Base-by-base conservation (phyloP, 1,140 invertebrate genomes). In the Dendroctonus ponderosae region DNA sequence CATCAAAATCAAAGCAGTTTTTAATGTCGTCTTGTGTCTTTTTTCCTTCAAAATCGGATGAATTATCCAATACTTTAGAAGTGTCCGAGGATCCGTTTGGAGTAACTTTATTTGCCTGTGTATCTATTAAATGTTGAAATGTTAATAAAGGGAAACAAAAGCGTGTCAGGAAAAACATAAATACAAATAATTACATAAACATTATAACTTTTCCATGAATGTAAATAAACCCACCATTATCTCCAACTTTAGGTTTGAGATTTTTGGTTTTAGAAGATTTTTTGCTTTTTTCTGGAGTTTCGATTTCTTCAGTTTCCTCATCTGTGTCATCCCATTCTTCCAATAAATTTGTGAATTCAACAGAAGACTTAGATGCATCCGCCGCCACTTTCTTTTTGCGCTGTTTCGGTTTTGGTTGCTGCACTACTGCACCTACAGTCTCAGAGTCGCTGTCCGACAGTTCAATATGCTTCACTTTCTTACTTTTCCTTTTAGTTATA, bases 1-100 rank as follows among this genome's bases (percentile, higher is more conserved):
- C 84, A 12, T 83, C 78, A 66, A 85, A 85, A 78, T 85, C 84
- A 67, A 85, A 85, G 67, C 84, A 85, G 5, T 83, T 81, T 70
- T 82, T 76, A 72, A 72, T 75, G 46, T 79, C 79, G 6, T 71
- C 66, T 46, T 73, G 70, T 6, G 68, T 71, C 7, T 66, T 62
- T 26, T 26, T 26, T 26, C 1, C 26, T 26, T 26, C 26, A 26
- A 26, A 26, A 26, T 26, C 26, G 26, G 26, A 3, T 26, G 26
- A 26, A 1, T 26, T 26, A 26, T 26, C 26, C 26, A 26, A 26
- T 26, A 26, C 26, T 26, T 26, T 26, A 2, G 26, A 26, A 26
- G 26, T 26, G 1, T 26, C 26, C 26, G 26, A 26, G 3, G 26
- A 26, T 26, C 26, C 26, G 26, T 26, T 26, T 26, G 26, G 26